Evolutionary conservation across 2,113 vertebrate genomes (phyloP), one percentile per base, ranked within the genome.

Genomic region (Pomatostomus ruficeps): DNA sequence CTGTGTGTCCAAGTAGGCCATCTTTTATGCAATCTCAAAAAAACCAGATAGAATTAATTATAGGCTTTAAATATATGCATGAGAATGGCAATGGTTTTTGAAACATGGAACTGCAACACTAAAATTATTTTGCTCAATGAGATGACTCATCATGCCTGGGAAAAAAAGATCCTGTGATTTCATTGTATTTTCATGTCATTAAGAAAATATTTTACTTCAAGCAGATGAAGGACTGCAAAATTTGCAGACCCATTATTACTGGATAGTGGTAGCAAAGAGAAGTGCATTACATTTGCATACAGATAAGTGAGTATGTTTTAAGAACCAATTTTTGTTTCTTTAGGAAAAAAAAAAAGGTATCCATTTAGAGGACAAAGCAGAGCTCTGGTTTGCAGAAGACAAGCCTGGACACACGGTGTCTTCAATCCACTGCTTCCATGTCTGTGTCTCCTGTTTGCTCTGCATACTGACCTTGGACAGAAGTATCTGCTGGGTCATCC

Each of bases 371-470:
- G 63, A 67, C 11, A 17, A 36, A 75, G 26, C 17, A 55, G 68
- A 91, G 67, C 55, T n/a, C 40, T 52, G 68, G 25, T 49, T 82
- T 72, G 46, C 38, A 73, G 42, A 91, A 68, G 79, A 76, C 40
- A 33, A 89, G 51, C 48, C 67, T 86, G 87, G 10, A 46, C 36
- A 61, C 31, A 20, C 1, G 0, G 7, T 46, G 26, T 24, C 54
- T 89, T 97, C 96, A 98, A 81, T 98, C 97, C 42, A 96, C 96
- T 43, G 74, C 95, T 92, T 98, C 97, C 92, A 98, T 96, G 48
- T 96, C 95, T 84, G 95, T 65, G 40, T 96, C 72, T 2, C 66
- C 21, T 20, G 10, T 82, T 84, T 94, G 76, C 75, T 92, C 42
- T 6, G 6, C 10, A 6, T 70, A 22, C 54, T 95, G 85, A n/a